Percentiles rank a stretch among this genome's conserved stretches.
Evolutionary conservation across 2,797 vertebrate species (phyloP).

Genomic region (Apogon hyalosoma): DNA sequence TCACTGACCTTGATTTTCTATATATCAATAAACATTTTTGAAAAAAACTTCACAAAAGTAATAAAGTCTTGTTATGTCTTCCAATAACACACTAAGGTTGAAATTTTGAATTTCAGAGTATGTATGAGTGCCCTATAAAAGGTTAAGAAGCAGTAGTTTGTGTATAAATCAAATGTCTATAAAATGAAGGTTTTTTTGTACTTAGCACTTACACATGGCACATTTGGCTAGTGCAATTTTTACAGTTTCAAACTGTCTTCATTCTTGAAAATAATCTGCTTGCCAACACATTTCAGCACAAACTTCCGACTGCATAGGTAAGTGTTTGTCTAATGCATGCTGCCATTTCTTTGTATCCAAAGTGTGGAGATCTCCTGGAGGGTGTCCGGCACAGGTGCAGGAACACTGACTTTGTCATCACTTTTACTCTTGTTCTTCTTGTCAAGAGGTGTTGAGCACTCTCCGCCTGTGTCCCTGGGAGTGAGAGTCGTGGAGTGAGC

Average conservation of each 20-base stretch:
- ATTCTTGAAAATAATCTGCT: constrained; percentile 11
- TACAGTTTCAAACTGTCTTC: background rate
- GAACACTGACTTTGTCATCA: constrained; percentile 51
- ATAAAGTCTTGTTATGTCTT: too few species aligned
- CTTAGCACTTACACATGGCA: too few species aligned
- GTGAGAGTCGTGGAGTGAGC: constrained; percentile 35
- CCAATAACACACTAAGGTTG: too few species aligned
- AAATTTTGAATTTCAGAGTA: too few species aligned
- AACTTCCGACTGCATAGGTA: constrained; percentile 9
- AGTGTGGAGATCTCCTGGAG: constrained; percentile 58
- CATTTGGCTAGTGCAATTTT: too few species aligned
- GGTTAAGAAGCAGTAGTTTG: too few species aligned
- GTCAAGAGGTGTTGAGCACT: constrained; percentile 69
- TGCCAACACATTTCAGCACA: constrained; percentile 13
- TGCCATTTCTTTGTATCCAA: constrained; percentile 54
- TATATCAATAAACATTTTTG: too few species aligned
- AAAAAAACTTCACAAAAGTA: too few species aligned
- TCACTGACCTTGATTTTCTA: too few species aligned
- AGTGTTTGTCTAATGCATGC: constrained; percentile 33
- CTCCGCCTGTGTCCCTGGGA: constrained; percentile 31
- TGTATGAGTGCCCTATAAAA: too few species aligned
- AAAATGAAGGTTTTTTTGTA: too few species aligned
- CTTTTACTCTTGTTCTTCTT: constrained; percentile 60
- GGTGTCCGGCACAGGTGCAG: constrained; percentile 61
- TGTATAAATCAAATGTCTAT: too few species aligned